Conservation (phyloP, 2,797 vertebrate species). For the Enteromius fasciolatus region DNA sequence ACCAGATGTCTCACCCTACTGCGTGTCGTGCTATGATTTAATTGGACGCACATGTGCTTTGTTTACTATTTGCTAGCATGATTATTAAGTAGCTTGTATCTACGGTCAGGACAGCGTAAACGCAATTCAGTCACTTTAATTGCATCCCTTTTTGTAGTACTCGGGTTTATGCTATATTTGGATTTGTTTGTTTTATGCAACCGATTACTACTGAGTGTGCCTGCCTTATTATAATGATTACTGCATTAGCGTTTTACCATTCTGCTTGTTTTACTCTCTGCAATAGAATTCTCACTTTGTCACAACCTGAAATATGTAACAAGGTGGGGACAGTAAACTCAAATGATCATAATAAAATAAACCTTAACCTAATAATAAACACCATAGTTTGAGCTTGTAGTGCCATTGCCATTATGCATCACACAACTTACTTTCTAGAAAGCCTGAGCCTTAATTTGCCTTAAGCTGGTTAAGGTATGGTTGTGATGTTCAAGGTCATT, state of each 20-base stretch:
- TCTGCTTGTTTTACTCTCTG: neutral
- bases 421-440: neutral
- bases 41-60: constrained; percentile 5
- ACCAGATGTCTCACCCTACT: neutral
- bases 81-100: neutral
- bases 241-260: no score
- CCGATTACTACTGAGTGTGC: neutral
- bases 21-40: neutral
- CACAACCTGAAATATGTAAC: neutral
- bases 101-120: neutral
- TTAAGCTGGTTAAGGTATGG: neutral
- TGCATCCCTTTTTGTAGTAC: neutral
- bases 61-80: neutral
- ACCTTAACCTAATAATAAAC: neutral
- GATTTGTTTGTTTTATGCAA: neutral
- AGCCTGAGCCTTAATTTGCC: neutral
- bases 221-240: neutral
- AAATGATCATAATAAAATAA: neutral
- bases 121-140: neutral
- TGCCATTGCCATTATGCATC: neutral
- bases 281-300: neutral
- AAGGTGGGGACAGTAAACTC: neutral
- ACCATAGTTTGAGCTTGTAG: neutral
- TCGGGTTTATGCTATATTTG: neutral
- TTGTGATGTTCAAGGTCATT: no score